A percentile compares a stretch with the other conserved stretches of the same genome.
These are phyloP conservation scores for Galerucella pusilla DNA, from an alignment of 2,888 invertebrate genomes.

Conservation along the genomic window DNA sequence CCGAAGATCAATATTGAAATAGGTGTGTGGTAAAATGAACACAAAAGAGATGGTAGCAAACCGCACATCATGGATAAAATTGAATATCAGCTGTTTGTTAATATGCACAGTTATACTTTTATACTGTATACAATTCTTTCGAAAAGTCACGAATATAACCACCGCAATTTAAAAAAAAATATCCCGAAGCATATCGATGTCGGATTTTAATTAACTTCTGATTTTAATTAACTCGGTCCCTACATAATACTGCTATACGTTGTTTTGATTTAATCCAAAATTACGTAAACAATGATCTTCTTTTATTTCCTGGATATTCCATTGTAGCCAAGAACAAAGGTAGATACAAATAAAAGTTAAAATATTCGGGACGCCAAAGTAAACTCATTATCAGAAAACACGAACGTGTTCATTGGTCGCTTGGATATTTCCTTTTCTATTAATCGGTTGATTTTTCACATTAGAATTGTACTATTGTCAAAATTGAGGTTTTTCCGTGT, in stretches of 20 bases:
- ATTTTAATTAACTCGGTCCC: neutral
- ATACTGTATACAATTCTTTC: neutral
- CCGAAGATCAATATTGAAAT: conserved; percentile 34
- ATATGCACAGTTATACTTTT: neutral
- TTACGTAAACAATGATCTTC: neutral
- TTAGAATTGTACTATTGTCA: too few species aligned
- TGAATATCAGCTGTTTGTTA: neutral
- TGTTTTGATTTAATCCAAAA: neutral
- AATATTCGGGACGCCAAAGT: too few species aligned
- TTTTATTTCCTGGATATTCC: too few species aligned
- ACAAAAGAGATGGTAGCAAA: neutral
- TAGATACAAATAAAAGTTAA: too few species aligned
- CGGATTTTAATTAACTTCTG: neutral
- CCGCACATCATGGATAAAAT: neutral
- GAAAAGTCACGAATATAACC: neutral
- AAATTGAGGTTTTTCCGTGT: too few species aligned
- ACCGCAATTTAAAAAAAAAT: neutral
- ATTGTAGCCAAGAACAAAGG: neutral
- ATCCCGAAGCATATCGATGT: neutral
- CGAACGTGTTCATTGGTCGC: too few species aligned
- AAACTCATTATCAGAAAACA: too few species aligned
- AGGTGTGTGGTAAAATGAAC: conserved; percentile 29
- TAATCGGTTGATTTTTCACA: too few species aligned
- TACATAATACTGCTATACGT: neutral
- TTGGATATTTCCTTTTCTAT: too few species aligned